phyloP scores from a whole-genome alignment of 2,797 vertebrate species.

The Myotis myotis region DNA sequence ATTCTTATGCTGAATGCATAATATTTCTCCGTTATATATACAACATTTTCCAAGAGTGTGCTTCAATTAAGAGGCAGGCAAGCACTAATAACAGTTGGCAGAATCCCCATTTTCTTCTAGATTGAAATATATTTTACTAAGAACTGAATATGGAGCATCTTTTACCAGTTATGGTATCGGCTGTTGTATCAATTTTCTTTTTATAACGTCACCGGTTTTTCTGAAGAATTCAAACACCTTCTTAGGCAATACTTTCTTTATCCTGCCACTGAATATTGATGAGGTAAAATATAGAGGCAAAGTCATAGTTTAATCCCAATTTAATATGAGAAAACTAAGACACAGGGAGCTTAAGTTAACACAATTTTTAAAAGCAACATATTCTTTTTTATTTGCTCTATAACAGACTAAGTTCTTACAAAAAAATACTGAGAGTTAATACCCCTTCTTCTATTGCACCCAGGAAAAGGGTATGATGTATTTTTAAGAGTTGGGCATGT shows the following conservation, averaged over 20 bases:
- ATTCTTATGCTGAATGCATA: slow-evolving; percentile 55
- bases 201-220: slow-evolving; percentile 18
- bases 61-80: slow-evolving; percentile 71
- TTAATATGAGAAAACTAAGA: slow-evolving; percentile 41
- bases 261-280: not conserved
- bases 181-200: slow-evolving; percentile 53
- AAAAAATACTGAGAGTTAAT: not conserved
- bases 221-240: slow-evolving; percentile 36
- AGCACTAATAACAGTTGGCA: slow-evolving; percentile 69
- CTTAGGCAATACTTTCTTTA: slow-evolving; percentile 4
- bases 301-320: not conserved
- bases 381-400: not conserved
- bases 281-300: slow-evolving; percentile 9
- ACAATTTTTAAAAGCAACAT: not conserved
- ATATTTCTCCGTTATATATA: slow-evolving; percentile 43
- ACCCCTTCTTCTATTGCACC: not conserved
- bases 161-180: slow-evolving; percentile 20
- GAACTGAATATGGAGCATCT: slow-evolving; percentile 29
- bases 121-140: slow-evolving; percentile 71
- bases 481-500: not conserved
- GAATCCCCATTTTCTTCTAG: slow-evolving; percentile 56
- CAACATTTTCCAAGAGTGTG: slow-evolving; percentile 41
- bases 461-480: not conserved
- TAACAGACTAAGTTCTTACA: not conserved
- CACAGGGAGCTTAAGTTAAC: not conserved